These are phyloP conservation scores for Mormoops blainvillei DNA, from an alignment of 2,113 vertebrate genomes.

Conservation along the genomic window DNA sequence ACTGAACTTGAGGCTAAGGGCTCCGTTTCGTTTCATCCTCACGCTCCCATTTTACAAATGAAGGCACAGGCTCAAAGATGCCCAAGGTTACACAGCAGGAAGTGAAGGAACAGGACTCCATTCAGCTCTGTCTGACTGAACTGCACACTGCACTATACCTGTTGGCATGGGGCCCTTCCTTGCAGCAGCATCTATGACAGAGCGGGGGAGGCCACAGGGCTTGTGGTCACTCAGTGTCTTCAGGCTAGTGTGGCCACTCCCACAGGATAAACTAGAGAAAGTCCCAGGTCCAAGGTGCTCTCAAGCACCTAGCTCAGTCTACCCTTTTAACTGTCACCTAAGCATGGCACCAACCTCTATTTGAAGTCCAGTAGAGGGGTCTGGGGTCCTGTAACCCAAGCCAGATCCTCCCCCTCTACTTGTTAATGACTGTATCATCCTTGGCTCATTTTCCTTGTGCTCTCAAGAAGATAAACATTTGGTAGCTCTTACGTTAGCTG, in stretches of 20 bases:
- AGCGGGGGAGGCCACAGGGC: neutral
- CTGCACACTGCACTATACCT: accelerated
- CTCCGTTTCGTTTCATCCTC: neutral
- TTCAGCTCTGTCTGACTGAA: neutral
- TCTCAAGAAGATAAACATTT: neutral
- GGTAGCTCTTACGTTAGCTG: neutral
- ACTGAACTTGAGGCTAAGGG: neutral
- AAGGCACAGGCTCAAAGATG: neutral
- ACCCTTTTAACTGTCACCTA: neutral
- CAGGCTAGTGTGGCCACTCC: neutral
- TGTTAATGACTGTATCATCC: neutral
- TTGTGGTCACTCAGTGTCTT: neutral
- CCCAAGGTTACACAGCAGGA: neutral
- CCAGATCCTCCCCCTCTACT: neutral
- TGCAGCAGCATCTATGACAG: neutral
- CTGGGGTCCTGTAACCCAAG: neutral
- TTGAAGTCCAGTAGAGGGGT: neutral
- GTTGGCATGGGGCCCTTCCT: neutral
- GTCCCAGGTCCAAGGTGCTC: neutral
- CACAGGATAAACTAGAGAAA: neutral
- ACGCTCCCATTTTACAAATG: neutral
- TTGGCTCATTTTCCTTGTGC: neutral
- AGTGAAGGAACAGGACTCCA: neutral
- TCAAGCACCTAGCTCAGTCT: neutral
- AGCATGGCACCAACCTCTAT: neutral